Percentiles rank a stretch among this genome's conserved stretches.
Evolutionary conservation across 2,113 vertebrate genomes (phyloP).

Genomic region (Chionomys nivalis): DNA sequence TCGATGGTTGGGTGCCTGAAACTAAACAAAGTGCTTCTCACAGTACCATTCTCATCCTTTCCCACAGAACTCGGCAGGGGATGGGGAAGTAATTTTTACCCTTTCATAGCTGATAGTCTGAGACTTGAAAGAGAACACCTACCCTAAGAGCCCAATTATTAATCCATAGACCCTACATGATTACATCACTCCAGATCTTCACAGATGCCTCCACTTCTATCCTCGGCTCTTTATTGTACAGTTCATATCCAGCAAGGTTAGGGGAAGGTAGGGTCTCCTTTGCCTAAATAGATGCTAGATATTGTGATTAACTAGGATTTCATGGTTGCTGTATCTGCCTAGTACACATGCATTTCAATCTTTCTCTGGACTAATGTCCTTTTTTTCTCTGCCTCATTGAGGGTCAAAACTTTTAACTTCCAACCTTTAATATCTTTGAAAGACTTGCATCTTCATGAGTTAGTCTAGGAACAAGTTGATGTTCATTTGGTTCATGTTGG

Average conservation of each 20-base stretch:
- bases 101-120: neutral
- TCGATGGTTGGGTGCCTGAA: neutral
- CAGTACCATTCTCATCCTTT: neutral
- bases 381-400: neutral
- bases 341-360: neutral
- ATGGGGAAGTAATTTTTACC: neutral
- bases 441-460: neutral
- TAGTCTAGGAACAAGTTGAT: neutral
- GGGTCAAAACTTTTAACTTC: neutral
- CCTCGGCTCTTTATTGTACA: neutral
- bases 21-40: slow-evolving; percentile 23
- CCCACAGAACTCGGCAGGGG: neutral
- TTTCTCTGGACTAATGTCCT: neutral
- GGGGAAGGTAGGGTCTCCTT: neutral
- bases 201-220: neutral
- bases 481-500: neutral
- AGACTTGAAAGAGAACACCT: neutral
- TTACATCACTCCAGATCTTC: neutral
- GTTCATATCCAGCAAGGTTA: neutral
- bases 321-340: neutral
- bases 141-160: neutral
- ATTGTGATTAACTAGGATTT: neutral
- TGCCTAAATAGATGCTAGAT: neutral
- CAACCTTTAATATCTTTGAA: neutral
- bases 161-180: neutral